Percentiles rank a stretch among this genome's conserved stretches.
Evolutionary conservation across 2,888 invertebrate genomes (phyloP).

Genomic region (Athalia cordata): DNA sequence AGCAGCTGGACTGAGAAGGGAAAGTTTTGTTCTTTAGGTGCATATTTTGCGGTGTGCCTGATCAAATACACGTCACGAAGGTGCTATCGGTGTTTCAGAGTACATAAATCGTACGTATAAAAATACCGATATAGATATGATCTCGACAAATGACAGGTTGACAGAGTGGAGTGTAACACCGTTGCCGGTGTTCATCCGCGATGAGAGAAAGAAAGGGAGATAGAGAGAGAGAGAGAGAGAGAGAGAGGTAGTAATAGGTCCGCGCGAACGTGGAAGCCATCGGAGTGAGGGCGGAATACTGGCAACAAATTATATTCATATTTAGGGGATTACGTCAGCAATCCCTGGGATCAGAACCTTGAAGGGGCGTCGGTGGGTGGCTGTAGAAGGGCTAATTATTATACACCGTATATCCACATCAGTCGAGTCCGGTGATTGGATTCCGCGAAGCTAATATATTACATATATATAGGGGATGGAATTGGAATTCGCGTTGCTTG

Average conservation of each 20-base stretch:
- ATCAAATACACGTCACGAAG: too few species aligned
- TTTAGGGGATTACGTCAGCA: conserved; percentile 68
- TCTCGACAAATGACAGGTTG: conserved; percentile 41
- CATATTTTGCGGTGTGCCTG: too few species aligned
- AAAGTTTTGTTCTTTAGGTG: too few species aligned
- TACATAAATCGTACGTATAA: conserved; percentile 1
- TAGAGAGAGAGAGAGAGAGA: conserved; percentile 20
- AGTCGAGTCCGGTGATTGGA: conserved; percentile 64
- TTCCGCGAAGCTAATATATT: conserved; percentile 52
- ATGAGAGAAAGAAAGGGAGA: conserved; percentile 27
- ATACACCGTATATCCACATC: conserved; percentile 56
- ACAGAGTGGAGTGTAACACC: conserved; percentile 22
- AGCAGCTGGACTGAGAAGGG: too few species aligned
- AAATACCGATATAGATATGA: neutral
- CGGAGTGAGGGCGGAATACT: conserved; percentile 36
- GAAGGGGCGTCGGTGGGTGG: conserved; percentile 59
- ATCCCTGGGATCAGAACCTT: conserved; percentile 69
- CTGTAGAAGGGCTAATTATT: conserved; percentile 68
- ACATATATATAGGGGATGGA: neutral
- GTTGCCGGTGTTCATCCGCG: conserved; percentile 22
- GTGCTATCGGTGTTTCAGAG: neutral
- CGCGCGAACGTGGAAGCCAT: neutral
- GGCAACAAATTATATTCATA: conserved; percentile 71
- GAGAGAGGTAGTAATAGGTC: conserved; percentile 6
- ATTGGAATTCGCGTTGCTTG: conserved; percentile 28